Percentiles rank a stretch among this genome's conserved stretches.
These are phyloP conservation scores for Natrix natrix DNA, from an alignment of 2,797 vertebrate genomes.

Conservation along the genomic window DNA sequence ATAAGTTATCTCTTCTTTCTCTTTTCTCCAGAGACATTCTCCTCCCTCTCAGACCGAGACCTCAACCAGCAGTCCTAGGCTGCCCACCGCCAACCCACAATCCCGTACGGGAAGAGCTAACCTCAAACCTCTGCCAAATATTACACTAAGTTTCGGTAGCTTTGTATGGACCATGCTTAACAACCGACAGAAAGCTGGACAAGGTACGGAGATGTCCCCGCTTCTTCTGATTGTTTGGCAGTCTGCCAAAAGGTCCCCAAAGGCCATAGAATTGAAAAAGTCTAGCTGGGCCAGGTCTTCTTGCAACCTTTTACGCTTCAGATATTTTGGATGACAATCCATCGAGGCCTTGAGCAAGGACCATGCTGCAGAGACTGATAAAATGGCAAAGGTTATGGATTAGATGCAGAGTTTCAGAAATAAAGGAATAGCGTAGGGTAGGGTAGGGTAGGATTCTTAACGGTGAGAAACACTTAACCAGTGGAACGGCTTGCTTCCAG, in stretches of 20 bases:
- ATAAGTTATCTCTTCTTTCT: slow-evolving; percentile 18
- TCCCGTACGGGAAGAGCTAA: slow-evolving; percentile 69
- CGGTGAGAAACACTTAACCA: not conserved
- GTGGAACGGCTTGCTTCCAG: not conserved
- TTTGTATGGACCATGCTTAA: slow-evolving; percentile 81
- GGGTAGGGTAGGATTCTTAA: not conserved
- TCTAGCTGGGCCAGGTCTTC: not conserved
- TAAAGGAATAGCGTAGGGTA: not conserved
- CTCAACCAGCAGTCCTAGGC: slow-evolving; percentile 56
- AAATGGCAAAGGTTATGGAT: not conserved
- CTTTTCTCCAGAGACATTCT: slow-evolving; percentile 74
- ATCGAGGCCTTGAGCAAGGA: not conserved
- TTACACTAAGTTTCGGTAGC: slow-evolving; percentile 76
- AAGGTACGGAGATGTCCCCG: slow-evolving; percentile 65
- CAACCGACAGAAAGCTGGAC: slow-evolving; percentile 76
- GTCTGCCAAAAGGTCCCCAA: not conserved
- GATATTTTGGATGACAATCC: not conserved
- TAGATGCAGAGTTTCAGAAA: not conserved
- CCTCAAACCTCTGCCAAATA: slow-evolving; percentile 68
- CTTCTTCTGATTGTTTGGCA: not conserved
- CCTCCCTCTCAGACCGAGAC: slow-evolving; percentile 72
- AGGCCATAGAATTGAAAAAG: not conserved
- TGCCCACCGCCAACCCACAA: slow-evolving; percentile 60
- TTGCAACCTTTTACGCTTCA: not conserved
- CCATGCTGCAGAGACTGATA: not conserved